Conservation (phyloP, 2,888 invertebrate species). For the Platycheirus rosarum region DNA sequence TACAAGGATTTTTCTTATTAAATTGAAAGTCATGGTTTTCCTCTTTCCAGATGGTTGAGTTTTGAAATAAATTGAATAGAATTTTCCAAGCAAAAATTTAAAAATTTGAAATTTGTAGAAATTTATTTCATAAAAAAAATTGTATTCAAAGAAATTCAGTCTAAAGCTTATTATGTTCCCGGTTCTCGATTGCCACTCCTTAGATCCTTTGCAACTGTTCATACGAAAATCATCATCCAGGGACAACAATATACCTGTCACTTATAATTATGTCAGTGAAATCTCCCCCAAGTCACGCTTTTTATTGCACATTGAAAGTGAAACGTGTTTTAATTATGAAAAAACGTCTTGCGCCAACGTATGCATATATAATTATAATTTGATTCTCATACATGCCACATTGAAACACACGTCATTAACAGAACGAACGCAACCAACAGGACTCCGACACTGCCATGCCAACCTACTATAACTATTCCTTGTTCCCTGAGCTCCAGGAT, state of each 20-base stretch:
- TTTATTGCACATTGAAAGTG: constrained; percentile 3
- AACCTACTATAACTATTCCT: neutral
- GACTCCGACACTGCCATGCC: neutral
- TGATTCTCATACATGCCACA: neutral
- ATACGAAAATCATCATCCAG: neutral
- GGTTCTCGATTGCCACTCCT: no score
- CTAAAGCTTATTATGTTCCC: no score
- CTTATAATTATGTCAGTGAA: neutral
- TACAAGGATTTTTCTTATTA: no score
- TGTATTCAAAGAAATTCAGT: no score
- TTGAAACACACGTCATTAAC: constrained; percentile 49
- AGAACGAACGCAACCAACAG: constrained; percentile 4
- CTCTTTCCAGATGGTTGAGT: no score
- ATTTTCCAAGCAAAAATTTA: no score
- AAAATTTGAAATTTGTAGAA: no score
- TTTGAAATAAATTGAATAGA: no score
- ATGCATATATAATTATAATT: constrained; percentile 44
- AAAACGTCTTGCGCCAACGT: constrained; percentile 46
- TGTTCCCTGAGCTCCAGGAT: neutral
- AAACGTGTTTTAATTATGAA: constrained; percentile 49
- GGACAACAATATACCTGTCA: neutral
- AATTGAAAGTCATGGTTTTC: no score
- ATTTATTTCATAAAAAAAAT: no score
- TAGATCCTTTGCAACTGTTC: no score
- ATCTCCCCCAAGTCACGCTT: neutral